Evolutionary conservation across 2,888 invertebrate species (phyloP), one percentile per base, ranked within the genome.

Genomic region (Tetrapedia diversipes): DNA sequence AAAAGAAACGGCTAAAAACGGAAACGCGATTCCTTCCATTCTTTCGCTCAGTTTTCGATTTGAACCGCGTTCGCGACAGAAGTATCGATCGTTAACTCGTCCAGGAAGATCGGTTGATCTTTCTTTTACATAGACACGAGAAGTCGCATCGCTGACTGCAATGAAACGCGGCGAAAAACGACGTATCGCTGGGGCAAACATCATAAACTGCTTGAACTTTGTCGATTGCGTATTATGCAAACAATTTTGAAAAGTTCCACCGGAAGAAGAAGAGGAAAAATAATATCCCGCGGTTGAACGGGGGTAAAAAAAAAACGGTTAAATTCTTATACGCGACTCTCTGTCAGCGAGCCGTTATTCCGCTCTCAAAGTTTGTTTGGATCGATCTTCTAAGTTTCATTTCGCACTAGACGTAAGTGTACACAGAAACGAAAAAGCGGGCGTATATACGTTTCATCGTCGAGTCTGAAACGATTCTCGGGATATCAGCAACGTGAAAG

Each of bases 111-210:
- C 10, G 22, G 22, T 22, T 22, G 8, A 45, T 45, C 19, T 22
- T 22, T 22, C 1, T 22, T 45, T 22, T n/a, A 22, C 4, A 45
- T 8, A 45, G 7, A 8, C 22, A 22, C 45, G 8, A 8, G 8
- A 16, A 10, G 10, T 10, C 7, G 41, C 4, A n/a, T n/a, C 80
- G 78, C 78, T 84, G 80, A 80, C 65, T 63, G 74, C 66, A 71
- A 68, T 70, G 79, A 83, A 74, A 69, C 72, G 60, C 72, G 69
- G 69, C 53, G 75, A 71, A 53, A 81, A 77, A 76, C 69, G 74
- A 60, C 73, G 77, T 67, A 77, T 82, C 72, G 80, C 76, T 1
- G 81, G 72, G 77, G 80, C 77, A 85, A 85, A 84, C 85, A 86
- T 77, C 86, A 86, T 82, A 85, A 86, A 85, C 80, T 75, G 77